Conservation (phyloP, 2,113 vertebrate species). For the Garra rufa region DNA sequence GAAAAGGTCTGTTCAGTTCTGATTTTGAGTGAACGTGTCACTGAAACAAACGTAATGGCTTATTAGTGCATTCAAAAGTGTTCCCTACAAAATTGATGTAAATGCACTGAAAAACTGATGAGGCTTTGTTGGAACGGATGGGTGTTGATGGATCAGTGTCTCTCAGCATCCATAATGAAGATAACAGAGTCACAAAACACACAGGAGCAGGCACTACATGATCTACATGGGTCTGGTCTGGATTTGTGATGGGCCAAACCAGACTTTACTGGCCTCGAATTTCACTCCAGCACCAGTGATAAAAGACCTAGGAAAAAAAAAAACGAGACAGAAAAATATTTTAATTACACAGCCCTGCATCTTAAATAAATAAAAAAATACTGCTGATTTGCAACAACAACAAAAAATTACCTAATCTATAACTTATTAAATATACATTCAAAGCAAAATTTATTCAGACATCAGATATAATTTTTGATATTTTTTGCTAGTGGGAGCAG, state of each 20-base stretch:
- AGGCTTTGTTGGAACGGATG: background rate
- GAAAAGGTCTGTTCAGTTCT: too few relatives aligned
- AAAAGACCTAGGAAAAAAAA: constrained; percentile 10
- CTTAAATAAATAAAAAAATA: too few relatives aligned
- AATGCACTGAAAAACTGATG: constrained; percentile 31
- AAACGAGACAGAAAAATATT: background rate
- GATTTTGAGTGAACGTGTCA: background rate
- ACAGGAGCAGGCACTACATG: background rate
- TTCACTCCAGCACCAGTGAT: constrained; percentile 3
- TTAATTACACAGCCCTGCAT: too few relatives aligned
- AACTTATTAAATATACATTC: too few relatives aligned
- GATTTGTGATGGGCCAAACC: background rate
- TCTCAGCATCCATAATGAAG: constrained; percentile 59
- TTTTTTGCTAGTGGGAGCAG: too few relatives aligned
- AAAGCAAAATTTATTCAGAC: too few relatives aligned
- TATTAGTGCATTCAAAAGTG: background rate
- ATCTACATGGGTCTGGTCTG: background rate
- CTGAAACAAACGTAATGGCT: background rate
- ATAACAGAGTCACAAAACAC: background rate
- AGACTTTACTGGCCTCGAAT: constrained; percentile 1
- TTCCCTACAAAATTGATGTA: background rate
- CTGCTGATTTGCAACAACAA: background rate
- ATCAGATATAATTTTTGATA: too few relatives aligned
- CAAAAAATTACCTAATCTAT: too few relatives aligned
- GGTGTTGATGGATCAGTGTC: constrained; percentile 50